These are phyloP conservation scores for Sinocyclocheilus rhinocerous DNA, from an alignment of 2,113 vertebrate genomes.

Conservation along the genomic window DNA sequence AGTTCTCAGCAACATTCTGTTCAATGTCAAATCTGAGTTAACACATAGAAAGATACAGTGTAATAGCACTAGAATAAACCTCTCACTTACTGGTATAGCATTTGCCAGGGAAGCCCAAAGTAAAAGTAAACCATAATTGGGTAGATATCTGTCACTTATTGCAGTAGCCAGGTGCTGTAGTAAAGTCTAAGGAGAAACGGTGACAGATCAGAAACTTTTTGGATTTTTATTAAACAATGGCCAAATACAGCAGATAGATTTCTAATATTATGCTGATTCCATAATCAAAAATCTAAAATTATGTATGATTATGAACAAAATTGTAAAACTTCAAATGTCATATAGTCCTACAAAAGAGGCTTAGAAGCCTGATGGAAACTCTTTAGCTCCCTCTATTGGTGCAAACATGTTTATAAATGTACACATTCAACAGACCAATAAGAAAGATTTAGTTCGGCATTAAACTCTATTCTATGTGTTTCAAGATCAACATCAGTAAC, in stretches of 20 bases:
- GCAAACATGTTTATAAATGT: background rate
- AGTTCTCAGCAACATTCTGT: background rate
- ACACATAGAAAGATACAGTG: background rate
- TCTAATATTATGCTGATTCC: background rate
- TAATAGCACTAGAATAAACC: background rate
- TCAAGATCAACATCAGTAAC: background rate
- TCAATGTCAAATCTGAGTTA: background rate
- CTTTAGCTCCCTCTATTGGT: conserved; percentile 7
- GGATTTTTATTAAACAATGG: conserved; percentile 44
- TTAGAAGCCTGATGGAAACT: background rate
- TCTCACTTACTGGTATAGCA: conserved; percentile 77
- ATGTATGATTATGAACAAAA: background rate
- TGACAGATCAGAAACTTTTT: background rate
- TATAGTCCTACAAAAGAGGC: background rate
- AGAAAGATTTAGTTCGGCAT: background rate
- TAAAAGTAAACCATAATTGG: conserved; percentile 76
- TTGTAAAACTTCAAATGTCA: background rate
- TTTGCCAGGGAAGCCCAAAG: conserved; percentile 86
- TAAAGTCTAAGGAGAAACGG: conserved; percentile 72
- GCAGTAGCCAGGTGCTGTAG: conserved; percentile 73
- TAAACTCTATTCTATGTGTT: background rate
- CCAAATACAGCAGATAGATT: background rate
- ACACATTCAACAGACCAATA: background rate
- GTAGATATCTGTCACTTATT: conserved; percentile 66
- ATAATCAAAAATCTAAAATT: background rate